phyloP scores from a whole-genome alignment of 2,797 vertebrate genomes.

The Pantherophis alleghaniensis region DNA sequence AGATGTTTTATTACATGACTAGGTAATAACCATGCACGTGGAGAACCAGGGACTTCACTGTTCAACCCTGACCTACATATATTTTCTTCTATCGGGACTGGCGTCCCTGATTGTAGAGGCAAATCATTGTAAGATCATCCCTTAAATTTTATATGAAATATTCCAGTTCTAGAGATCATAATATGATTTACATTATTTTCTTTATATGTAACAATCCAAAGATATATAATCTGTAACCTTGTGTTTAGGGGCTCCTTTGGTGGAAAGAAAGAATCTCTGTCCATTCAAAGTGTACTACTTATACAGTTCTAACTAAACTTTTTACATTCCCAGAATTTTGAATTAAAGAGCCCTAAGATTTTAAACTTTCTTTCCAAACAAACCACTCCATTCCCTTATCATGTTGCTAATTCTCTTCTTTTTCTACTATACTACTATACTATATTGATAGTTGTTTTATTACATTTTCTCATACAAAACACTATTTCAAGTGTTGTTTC shows the following conservation, averaged over 20 bases:
- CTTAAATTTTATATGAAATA: background rate
- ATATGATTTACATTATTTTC: background rate
- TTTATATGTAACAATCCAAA: background rate
- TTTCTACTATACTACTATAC: background rate
- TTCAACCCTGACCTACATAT: background rate
- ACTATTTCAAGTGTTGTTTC: background rate
- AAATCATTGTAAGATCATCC: background rate
- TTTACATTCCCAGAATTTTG: background rate
- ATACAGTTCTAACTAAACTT: background rate
- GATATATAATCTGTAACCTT: background rate
- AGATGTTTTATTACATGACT: background rate
- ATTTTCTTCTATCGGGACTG: background rate
- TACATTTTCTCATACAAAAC: rapidly evolving
- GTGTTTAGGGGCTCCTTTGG: background rate
- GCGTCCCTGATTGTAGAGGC: background rate
- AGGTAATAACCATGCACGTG: background rate
- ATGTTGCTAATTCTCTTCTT: background rate
- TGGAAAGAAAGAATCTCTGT: background rate
- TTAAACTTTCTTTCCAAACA: background rate
- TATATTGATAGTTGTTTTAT: background rate
- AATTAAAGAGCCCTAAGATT: background rate
- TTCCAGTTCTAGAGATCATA: background rate
- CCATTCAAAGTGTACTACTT: background rate
- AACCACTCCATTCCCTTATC: background rate
- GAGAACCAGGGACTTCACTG: background rate